phyloP scores from a whole-genome alignment of 2,888 invertebrate species.

The Temnothorax unifasciatus region DNA sequence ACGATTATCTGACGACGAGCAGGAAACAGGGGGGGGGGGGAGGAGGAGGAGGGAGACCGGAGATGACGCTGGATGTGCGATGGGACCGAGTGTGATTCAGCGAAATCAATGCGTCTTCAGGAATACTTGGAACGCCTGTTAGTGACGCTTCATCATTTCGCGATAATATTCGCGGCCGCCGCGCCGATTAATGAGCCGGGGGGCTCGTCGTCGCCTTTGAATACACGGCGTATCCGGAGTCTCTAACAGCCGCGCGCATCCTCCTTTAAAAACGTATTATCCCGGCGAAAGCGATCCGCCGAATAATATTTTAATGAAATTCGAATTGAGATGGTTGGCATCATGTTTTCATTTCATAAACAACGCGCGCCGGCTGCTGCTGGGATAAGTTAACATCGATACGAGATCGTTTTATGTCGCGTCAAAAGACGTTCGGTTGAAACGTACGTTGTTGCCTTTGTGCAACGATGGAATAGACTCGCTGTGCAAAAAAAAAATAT shows the following conservation, averaged over 20 bases:
- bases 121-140: slow-evolving; percentile 53
- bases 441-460: not conserved
- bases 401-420: not conserved
- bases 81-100: slow-evolving; percentile 51
- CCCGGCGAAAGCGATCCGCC: slow-evolving; percentile 28
- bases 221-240: slow-evolving; percentile 27
- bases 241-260: slow-evolving; percentile 46
- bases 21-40: not conserved
- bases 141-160: slow-evolving; percentile 56
- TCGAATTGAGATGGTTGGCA: slow-evolving; percentile 49
- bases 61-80: slow-evolving; percentile 41
- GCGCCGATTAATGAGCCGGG: slow-evolving; percentile 38
- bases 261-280: slow-evolving; percentile 45
- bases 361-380: slow-evolving; percentile 14
- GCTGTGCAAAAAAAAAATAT: slow-evolving; percentile 3
- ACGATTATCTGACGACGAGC: slow-evolving; percentile 43
- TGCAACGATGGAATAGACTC: not conserved
- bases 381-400: slow-evolving; percentile 31
- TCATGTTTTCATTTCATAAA: slow-evolving; percentile 50
- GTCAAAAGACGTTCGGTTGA: not conserved
- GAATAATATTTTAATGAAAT: slow-evolving; percentile 58
- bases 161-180: slow-evolving; percentile 52
- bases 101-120: slow-evolving; percentile 53
- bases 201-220: slow-evolving; percentile 34
- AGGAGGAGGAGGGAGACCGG: not conserved